Percentiles rank a stretch among this genome's conserved stretches.
Conservation (phyloP, 2,888 invertebrate species). For the Drosophila melanosoma region DNA sequence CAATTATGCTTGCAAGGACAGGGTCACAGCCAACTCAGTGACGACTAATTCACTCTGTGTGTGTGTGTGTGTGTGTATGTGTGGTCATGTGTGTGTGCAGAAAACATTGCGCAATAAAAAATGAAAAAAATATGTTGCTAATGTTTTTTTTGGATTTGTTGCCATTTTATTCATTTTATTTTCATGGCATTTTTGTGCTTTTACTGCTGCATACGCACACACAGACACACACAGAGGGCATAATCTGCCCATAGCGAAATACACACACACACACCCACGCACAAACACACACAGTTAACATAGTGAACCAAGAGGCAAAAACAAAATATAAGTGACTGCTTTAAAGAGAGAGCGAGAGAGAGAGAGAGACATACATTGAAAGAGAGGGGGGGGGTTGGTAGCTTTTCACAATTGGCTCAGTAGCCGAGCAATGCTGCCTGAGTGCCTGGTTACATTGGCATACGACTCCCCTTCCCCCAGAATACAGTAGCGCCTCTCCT, state of each 20-base stretch:
- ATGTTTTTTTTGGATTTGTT: slow-evolving; percentile 72
- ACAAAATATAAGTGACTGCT: slow-evolving; percentile 1
- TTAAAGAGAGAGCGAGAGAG: background rate
- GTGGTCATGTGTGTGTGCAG: slow-evolving; percentile 12
- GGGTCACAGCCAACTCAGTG: slow-evolving; percentile 23
- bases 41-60: background rate
- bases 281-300: slow-evolving; percentile 5
- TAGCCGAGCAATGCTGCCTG: slow-evolving; percentile 61
- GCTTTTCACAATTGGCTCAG: slow-evolving; percentile 59
- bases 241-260: slow-evolving; percentile 69
- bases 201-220: slow-evolving; percentile 21
- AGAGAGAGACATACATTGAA: background rate
- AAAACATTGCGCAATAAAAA: slow-evolving; percentile 65
- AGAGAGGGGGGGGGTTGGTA: background rate
- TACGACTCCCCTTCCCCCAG: slow-evolving; percentile 2
- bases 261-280: slow-evolving; percentile 24
- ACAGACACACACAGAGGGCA: slow-evolving; percentile 15
- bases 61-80: background rate
- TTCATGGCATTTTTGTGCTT: slow-evolving; percentile 24
- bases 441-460: slow-evolving; percentile 66
- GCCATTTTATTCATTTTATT: slow-evolving; percentile 19
- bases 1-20: slow-evolving; percentile 5
- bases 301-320: slow-evolving; percentile 12
- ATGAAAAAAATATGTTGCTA: slow-evolving; percentile 72
- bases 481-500: background rate